Conservation (phyloP, 37 sponge, comb jelly and placozoan genomes). For the Corticium candelabrum region DNA sequence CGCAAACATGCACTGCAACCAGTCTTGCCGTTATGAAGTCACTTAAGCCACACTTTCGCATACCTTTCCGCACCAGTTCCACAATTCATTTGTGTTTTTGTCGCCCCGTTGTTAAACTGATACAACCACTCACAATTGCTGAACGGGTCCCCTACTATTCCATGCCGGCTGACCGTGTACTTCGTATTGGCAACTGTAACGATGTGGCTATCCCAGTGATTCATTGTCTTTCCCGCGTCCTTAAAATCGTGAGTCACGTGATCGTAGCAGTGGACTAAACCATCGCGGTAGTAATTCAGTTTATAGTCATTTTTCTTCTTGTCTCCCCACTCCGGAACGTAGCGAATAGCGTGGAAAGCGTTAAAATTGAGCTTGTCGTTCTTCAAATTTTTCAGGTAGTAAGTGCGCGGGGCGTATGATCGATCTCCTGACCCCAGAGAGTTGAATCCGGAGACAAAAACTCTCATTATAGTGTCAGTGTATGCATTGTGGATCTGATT, state of each 20-base stretch:
- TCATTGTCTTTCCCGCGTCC: neutral
- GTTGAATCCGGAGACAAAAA: no score
- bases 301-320: neutral
- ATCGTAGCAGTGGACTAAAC: neutral
- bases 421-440: neutral
- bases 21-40: no score
- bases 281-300: neutral
- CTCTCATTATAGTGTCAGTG: neutral
- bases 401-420: neutral
- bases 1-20: no score
- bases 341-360: neutral
- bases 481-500: neutral
- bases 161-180: neutral
- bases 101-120: no score
- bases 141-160: neutral
- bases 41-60: no score
- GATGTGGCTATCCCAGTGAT: neutral
- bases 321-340: neutral
- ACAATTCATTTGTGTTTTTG: no score
- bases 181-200: neutral
- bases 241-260: neutral
- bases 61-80: no score
- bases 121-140: neutral
- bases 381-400: neutral
- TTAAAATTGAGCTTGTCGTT: neutral